phyloP scores from a whole-genome alignment of 1,140 invertebrate species.

The Drosophila rufa region DNA sequence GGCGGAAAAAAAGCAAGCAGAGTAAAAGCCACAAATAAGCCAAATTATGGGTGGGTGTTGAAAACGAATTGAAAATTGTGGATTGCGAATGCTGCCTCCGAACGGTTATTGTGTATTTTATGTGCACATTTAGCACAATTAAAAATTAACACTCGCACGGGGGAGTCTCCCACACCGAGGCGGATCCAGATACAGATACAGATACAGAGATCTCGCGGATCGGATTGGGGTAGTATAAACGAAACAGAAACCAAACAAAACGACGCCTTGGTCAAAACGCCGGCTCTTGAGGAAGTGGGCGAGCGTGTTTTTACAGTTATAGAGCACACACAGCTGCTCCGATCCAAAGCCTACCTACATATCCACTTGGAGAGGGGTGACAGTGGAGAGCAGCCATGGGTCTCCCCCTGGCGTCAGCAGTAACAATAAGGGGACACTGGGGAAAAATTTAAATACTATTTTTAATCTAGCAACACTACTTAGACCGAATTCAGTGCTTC shows the following conservation, averaged over 20 bases:
- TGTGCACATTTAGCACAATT: constrained; percentile 84
- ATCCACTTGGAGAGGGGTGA: constrained; percentile 4
- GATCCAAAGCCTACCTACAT: constrained; percentile 31
- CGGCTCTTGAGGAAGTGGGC: constrained; percentile 72
- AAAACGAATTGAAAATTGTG: constrained; percentile 70
- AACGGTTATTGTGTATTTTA: constrained; percentile 68
- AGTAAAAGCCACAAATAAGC: constrained; percentile 71
- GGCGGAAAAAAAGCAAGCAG: constrained; percentile 35
- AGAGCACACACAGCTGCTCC: constrained; percentile 73
- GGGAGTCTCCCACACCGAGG: constrained; percentile 25
- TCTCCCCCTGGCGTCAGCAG: constrained; percentile 23
- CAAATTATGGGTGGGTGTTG: constrained; percentile 81
- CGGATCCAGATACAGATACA: constrained; percentile 9
- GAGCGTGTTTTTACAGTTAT: constrained; percentile 83
- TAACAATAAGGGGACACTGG: neutral
- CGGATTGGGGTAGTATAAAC: constrained; percentile 8
- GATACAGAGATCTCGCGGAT: constrained; percentile 33
- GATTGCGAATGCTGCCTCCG: constrained; percentile 50
- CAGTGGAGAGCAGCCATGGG: neutral
- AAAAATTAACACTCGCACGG: constrained; percentile 74
- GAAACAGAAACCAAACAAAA: constrained; percentile 49
- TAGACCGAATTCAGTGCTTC: neutral
- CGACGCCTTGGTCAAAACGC: constrained; percentile 45
- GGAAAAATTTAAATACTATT: neutral
- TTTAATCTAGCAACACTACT: too few species aligned